These are phyloP conservation scores for Clistopyga incitator DNA, from an alignment of 2,888 invertebrate genomes.

Conservation along the genomic window DNA sequence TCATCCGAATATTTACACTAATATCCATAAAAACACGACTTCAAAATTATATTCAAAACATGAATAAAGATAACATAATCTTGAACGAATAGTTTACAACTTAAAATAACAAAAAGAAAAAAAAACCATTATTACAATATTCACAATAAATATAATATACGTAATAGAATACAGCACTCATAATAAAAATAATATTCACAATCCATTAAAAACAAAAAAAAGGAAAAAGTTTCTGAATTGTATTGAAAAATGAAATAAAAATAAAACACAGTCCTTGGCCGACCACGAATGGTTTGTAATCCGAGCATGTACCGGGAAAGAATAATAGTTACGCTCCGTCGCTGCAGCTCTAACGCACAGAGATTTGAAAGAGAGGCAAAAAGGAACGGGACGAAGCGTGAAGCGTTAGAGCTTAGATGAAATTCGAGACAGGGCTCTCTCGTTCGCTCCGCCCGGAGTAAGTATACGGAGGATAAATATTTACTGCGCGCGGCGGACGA, in stretches of 20 bases:
- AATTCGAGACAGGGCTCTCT: constrained; percentile 27
- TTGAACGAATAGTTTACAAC: too few species aligned
- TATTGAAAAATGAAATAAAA: not conserved
- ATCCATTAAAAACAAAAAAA: too few species aligned
- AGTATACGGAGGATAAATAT: constrained; percentile 33
- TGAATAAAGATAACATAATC: too few species aligned
- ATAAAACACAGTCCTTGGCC: not conserved
- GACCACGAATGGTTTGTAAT: not conserved
- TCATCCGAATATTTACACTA: too few species aligned
- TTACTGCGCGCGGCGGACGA: constrained; percentile 2
- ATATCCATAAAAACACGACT: too few species aligned
- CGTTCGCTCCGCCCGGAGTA: constrained; percentile 20
- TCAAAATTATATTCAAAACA: too few species aligned
- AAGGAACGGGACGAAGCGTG: constrained; percentile 17
- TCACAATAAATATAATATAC: too few species aligned
- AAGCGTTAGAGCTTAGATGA: constrained; percentile 34
- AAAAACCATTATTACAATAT: too few species aligned
- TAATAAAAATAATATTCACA: too few species aligned
- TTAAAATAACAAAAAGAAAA: too few species aligned
- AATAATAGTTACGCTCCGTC: not conserved
- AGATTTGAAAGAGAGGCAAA: not conserved
- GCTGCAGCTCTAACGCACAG: not conserved
- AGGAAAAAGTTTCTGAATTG: too few species aligned
- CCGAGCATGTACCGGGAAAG: not conserved
- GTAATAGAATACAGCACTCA: too few species aligned